Conservation (phyloP, 2,888 invertebrate species). For the Dendrolimus pini region DNA sequence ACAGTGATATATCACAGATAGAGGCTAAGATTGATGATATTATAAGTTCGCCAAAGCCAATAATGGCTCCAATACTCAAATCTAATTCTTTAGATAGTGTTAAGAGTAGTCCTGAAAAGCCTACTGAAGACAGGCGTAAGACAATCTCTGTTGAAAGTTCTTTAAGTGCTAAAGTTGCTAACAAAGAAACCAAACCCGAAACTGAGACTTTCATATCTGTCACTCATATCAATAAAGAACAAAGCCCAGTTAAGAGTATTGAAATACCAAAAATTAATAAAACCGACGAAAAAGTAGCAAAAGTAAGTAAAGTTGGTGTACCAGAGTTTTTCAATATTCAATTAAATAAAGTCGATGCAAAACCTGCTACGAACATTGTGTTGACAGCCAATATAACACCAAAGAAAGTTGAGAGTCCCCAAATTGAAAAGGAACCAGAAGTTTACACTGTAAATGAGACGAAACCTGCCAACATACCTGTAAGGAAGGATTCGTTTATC, state of each 20-base stretch:
- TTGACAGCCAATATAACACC: conserved; percentile 78
- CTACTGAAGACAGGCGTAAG: conserved; percentile 61
- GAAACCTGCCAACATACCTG: conserved; percentile 28
- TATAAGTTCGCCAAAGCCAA: conserved; percentile 71
- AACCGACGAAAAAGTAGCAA: conserved; percentile 54
- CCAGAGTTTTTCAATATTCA: conserved; percentile 85
- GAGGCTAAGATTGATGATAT: conserved; percentile 75
- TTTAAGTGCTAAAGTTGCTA: conserved; percentile 35
- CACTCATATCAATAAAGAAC: conserved; percentile 75
- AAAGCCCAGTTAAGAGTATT: conserved; percentile 30
- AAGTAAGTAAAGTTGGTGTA: conserved; percentile 51
- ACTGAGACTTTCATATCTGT: conserved; percentile 73
- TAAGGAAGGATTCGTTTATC: conserved; percentile 36
- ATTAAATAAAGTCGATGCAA: conserved; percentile 81
- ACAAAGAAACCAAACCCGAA: conserved; percentile 42
- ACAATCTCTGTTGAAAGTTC: conserved; percentile 71
- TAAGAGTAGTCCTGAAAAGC: conserved; percentile 72
- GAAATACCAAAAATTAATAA: conserved; percentile 47
- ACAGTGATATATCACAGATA: conserved; percentile 71
- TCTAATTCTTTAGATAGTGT: conserved; percentile 77
- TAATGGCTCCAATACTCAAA: conserved; percentile 67
- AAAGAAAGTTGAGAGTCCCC: conserved; percentile 61
- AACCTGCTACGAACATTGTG: conserved; percentile 79
- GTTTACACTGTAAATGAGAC: conserved; percentile 35
- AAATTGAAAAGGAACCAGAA: conserved; percentile 46